Evolutionary conservation across 2,797 vertebrate species (phyloP), one percentile per base, ranked within the genome.

Genomic region (Leuciscus waleckii): DNA sequence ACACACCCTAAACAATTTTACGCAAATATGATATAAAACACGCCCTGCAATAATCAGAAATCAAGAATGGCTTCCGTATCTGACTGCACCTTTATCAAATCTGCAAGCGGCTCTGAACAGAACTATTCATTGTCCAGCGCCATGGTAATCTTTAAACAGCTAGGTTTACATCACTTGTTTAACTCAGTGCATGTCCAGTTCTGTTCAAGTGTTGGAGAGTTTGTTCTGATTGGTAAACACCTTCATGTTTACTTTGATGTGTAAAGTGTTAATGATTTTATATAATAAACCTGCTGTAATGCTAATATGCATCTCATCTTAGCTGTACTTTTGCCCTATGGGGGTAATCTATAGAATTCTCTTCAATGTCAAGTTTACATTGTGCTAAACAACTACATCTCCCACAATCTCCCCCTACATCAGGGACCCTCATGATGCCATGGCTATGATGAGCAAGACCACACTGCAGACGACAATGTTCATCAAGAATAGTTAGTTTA

Each of bases 331-430:
- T 61, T 61, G 37, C 65, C 0, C 29, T 78, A 46, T 71, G 21
- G 67, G 73, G 54, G 54, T 70, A 58, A 84, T 70, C 77, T 88
- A 91, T 84, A 90, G 92, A 94, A 94, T 93, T 92, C 88, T 54
- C 46, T 90, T 69, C 83, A 85, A 81, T 89, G 90, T 87, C 88
- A 86, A 94, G 92, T 95, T 95, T 94, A 94, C 58, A 67, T 80
- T 90, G 92, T 7, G 93, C 94, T 92, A 93, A 94, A 94, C 92
- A 93, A 88, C 92, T 92, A 93, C 92, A 92, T 89, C 90, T 94
- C 82, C 91, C 88, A 91, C 83, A 89, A 94, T 90, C 67, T 49
- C 17, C 23, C 54, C 32, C 63, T 61, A 8, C 75, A 89, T 82
- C 81, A 90, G 83, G 92, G 92, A 76, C 91, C 91, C 71, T 88